phyloP scores from a whole-genome alignment of 2,888 invertebrate genomes.

The Cynaeus angustus region DNA sequence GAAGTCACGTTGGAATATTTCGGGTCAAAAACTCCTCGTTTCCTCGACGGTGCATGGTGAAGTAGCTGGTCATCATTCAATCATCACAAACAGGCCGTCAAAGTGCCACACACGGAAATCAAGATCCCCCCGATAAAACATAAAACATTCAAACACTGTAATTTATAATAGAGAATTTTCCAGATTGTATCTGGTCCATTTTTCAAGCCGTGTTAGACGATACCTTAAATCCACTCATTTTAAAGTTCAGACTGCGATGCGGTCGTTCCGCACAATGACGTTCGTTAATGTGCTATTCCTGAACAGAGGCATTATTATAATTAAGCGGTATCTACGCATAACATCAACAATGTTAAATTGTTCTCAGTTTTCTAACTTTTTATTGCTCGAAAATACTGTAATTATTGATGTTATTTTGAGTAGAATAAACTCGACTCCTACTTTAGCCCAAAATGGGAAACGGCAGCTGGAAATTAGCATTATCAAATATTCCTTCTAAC shows the following conservation, averaged over 20 bases:
- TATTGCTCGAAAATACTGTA: conserved; percentile 47
- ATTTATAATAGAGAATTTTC: conserved; percentile 61
- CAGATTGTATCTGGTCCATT: conserved; percentile 59
- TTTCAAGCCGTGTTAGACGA: conserved; percentile 55
- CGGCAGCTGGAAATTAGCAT: conserved; percentile 18
- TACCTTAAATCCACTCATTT: conserved; percentile 55
- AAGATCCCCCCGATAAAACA: conserved; percentile 58
- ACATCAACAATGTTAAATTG: conserved; percentile 64
- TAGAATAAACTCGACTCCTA: conserved; percentile 1
- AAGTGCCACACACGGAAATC: conserved; percentile 60
- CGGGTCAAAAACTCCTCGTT: background rate
- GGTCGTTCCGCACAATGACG: conserved; percentile 63
- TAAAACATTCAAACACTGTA: conserved; percentile 62
- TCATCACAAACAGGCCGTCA: conserved; percentile 58
- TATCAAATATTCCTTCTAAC: background rate
- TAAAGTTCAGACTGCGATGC: conserved; percentile 54
- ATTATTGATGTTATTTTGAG: conserved; percentile 45
- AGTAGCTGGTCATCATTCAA: conserved; percentile 57
- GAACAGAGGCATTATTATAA: conserved; percentile 63
- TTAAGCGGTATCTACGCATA: conserved; percentile 64
- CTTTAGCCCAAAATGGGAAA: background rate
- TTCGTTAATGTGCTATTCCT: conserved; percentile 62
- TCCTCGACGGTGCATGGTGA: background rate
- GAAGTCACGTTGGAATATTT: no score
- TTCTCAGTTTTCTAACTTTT: conserved; percentile 57